Conservation (phyloP, 2,113 vertebrate species). For the Corapipo altera region DNA sequence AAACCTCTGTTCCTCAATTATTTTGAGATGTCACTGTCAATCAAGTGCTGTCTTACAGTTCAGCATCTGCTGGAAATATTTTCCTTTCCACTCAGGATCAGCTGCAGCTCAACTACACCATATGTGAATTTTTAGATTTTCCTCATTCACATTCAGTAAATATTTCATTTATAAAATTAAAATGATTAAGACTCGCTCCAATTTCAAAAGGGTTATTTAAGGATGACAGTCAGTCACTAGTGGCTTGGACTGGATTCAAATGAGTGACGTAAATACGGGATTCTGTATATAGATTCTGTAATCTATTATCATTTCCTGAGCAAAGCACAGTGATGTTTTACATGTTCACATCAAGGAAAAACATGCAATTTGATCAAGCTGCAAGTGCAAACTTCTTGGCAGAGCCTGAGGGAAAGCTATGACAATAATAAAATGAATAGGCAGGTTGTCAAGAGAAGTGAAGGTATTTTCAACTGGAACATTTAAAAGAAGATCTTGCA, state of each 20-base stretch:
- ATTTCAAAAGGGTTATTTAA: slow-evolving; percentile 3
- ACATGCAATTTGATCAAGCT: slow-evolving; percentile 52
- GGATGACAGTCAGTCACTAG: slow-evolving; percentile 7
- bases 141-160: background rate
- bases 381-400: slow-evolving; percentile 30
- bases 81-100: background rate
- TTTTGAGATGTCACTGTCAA: background rate
- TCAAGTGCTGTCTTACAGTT: background rate
- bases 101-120: background rate
- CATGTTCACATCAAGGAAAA: slow-evolving; percentile 41
- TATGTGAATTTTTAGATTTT: background rate
- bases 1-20: background rate
- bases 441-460: slow-evolving; percentile 11
- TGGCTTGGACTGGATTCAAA: slow-evolving; percentile 7
- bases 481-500: background rate
- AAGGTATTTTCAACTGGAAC: background rate
- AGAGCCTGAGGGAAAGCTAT: slow-evolving; percentile 19
- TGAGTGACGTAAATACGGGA: background rate
- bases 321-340: slow-evolving; percentile 24
- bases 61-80: slow-evolving; percentile 10
- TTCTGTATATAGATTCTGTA: background rate
- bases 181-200: background rate
- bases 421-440: slow-evolving; percentile 16
- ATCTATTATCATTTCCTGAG: background rate
- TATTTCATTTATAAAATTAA: background rate